A percentile compares a stretch with the other conserved stretches of the same genome.
These are phyloP conservation scores for Erebia epiphron DNA, from an alignment of 2,888 invertebrate genomes.

Conservation along the genomic window DNA sequence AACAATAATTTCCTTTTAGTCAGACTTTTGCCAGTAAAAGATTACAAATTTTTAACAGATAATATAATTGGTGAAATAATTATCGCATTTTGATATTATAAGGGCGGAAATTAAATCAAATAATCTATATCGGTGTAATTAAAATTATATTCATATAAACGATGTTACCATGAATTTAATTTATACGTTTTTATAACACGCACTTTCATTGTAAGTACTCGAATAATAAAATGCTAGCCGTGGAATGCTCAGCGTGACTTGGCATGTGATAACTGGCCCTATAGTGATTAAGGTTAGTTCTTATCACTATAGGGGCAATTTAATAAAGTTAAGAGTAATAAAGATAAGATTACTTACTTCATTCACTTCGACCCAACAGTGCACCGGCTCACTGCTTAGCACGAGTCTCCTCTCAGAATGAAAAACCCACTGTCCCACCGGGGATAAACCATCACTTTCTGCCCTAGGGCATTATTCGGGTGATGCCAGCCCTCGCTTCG, in stretches of 20 bases:
- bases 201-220: background rate
- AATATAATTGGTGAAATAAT: conserved; percentile 16
- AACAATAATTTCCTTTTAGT: conserved; percentile 13
- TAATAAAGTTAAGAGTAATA: no score
- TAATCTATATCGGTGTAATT: conserved; percentile 15
- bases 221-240: background rate
- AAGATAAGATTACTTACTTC: background rate
- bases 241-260: background rate
- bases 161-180: conserved; percentile 11
- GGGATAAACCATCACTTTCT: no score
- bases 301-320: no score
- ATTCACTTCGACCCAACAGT: no score
- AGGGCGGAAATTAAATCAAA: conserved; percentile 12
- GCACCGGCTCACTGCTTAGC: no score
- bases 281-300: no score
- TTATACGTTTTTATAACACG: conserved; percentile 1
- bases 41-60: conserved; percentile 13
- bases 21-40: background rate
- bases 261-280: background rate
- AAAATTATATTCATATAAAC: conserved; percentile 12
- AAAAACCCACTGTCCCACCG: no score
- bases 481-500: no score
- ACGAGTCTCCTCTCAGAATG: no score
- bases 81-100: conserved; percentile 10
- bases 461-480: no score